A percentile compares a stretch with the other conserved stretches of the same genome.
phyloP scores from a whole-genome alignment of 2,888 invertebrate genomes.

The Lamproptera curius region DNA sequence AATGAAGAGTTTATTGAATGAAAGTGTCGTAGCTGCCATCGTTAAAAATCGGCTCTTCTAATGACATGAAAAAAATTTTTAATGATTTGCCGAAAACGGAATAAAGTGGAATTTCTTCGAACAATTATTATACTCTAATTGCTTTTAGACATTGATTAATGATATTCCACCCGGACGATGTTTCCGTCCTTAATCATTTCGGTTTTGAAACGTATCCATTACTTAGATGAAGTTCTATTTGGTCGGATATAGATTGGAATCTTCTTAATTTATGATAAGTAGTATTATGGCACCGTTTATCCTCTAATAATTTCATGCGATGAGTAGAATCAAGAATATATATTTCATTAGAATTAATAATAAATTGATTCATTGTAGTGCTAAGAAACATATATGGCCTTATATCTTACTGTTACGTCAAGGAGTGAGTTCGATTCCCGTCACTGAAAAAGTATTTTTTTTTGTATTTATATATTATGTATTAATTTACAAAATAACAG shows the following conservation, averaged over 20 bases:
- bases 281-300: not conserved
- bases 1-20: too few relatives aligned
- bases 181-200: slow-evolving; percentile 38
- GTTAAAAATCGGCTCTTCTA: not conserved
- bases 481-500: too few relatives aligned
- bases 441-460: too few relatives aligned
- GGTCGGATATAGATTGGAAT: slow-evolving; percentile 22
- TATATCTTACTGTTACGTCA: too few relatives aligned
- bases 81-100: slow-evolving; percentile 24
- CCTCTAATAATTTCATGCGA: too few relatives aligned
- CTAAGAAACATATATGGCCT: too few relatives aligned
- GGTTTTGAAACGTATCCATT: slow-evolving; percentile 45
- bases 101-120: slow-evolving; percentile 35
- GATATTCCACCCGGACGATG: slow-evolving; percentile 31
- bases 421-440: too few relatives aligned
- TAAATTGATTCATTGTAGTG: too few relatives aligned
- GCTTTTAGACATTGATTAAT: slow-evolving; percentile 44
- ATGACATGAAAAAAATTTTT: slow-evolving; percentile 21
- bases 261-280: slow-evolving; percentile 3
- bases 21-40: not conserved
- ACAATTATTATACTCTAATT: slow-evolving; percentile 45
- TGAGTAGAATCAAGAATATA: too few relatives aligned
- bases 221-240: slow-evolving; percentile 31
- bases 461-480: too few relatives aligned
- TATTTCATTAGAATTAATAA: too few relatives aligned